Base-by-base conservation (phyloP, 2,797 vertebrate genomes). In the Microctenopoma steveboyesi region DNA sequence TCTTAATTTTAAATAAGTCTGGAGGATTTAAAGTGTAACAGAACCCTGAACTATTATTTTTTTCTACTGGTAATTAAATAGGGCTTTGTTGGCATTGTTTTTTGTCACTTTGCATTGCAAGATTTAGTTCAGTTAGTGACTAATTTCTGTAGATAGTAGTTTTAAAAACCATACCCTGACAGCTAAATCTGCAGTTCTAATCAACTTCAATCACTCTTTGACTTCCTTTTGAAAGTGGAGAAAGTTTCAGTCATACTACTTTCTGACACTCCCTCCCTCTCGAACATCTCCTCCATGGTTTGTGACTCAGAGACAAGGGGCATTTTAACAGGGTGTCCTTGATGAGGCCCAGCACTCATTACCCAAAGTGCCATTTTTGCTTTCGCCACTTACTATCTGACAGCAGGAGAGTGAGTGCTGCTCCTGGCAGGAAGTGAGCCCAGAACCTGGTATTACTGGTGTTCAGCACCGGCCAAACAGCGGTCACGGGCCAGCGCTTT, bases 391-490 rank as follows among this genome's bases (percentile, higher is more conserved):
- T 84, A 65, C 63, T 68, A 57, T 70, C n/a, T 81, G 87, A 88
- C 83, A 84, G 75, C 74, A 85, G 85, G 81, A 85, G 90, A 92
- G 84, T 87, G 92, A 92, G 85, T 78, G 85, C 81, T 45, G 87
- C 90, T 90, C 62, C 82, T 90, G 91, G 90, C 87, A 84, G 83
- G 74, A 88, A 89, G 86, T 86, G 87, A 90, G 90, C 86, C 84
- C 82, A 70, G 81, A 68, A 88, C 86, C 80, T 78, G 87, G 81
- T 76, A 47, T 81, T 45, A 50, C 73, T 18, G 80, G 79, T 61
- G 83, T 63, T 73, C 77, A n/a, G 45, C 86, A 69, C 74, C 63
- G 65, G 75, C 79, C 65, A 9, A 28, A 22, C 73, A 37, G 71
- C 70, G 72, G 37, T 51, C 76, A 61, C 81, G 37, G 37, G 74